Evolutionary conservation across 1,140 invertebrate genomes (phyloP), one percentile per base, ranked within the genome.

Genomic region (Danaus plexippus): DNA sequence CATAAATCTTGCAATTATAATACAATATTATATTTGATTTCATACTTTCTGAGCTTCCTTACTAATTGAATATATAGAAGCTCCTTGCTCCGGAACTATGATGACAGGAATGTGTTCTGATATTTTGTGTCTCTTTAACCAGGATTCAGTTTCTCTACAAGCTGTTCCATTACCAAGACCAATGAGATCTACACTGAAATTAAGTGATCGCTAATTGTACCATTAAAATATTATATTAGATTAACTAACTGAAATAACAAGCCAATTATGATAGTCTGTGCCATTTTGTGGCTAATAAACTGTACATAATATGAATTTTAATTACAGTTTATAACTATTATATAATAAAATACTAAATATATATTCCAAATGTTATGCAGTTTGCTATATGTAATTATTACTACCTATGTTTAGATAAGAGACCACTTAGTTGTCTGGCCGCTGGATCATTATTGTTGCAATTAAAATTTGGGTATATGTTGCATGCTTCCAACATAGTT

Each of bases 111-210:
- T 69, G 12, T 73, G 61, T 10, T 75, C 67, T 13, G 73, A 71
- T 59, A 86, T 75, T 7, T 67, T 47, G 52, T 86, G 73, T 22
- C 60, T 65, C 50, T 81, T 90, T 9, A 97, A 67, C 87, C 93
- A 92, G 11, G 85, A 71, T 85, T 97, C 95, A 0, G 95, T 96
- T 77, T 97, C 92, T 42, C 95, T 84, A 71, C 96, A 97, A 3
- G 92, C 96, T 11, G 92, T 96, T 9, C 95, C 96, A 88, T 97
- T 97, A 1, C 96, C 96, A 40, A 98, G 83, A 13, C 93, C 95
- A 69, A 97, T 91, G 9, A 94, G 79, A 52, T 91, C 89, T 77
- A 93, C 93, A 9, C 90, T 91, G 66, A 69, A 77, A 32, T 32
- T 32, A 32, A 32, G 2, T 32, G 22, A 32, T 32, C 7, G 22